Percentiles rank a stretch among this genome's conserved stretches.
phyloP scores from a whole-genome alignment of 2,113 vertebrate species.

The Micromys minutus region DNA sequence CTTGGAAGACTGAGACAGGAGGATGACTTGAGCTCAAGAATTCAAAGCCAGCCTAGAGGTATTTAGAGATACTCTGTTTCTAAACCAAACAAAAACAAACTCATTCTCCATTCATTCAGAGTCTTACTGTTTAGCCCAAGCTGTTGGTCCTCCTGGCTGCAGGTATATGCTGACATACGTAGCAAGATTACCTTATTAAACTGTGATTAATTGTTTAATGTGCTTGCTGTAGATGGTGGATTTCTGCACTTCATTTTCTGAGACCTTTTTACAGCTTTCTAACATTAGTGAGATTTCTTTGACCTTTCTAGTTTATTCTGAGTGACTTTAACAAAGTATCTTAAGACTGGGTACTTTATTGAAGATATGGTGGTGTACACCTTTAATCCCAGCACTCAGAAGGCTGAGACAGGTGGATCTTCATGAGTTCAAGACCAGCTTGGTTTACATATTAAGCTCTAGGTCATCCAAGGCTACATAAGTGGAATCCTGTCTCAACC shows the following conservation, averaged over 20 bases:
- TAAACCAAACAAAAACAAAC: neutral
- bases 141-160: neutral
- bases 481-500: neutral
- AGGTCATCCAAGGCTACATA: neutral
- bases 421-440: neutral
- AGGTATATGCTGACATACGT: neutral
- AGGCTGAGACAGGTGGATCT: neutral
- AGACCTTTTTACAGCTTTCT: neutral
- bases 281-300: conserved; percentile 29
- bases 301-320: neutral
- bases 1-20: neutral
- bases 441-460: neutral
- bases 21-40: neutral
- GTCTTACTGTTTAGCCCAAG: neutral
- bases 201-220: neutral
- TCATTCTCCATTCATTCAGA: neutral
- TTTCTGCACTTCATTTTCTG: conserved; percentile 23
- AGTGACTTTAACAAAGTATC: neutral
- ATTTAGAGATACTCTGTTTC: neutral
- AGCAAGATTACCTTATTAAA: conserved; percentile 8
- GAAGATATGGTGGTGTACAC: neutral
- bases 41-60: neutral
- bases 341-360: neutral
- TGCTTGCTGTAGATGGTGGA: neutral
- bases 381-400: neutral